Evolutionary conservation across 1,140 invertebrate genomes (phyloP), one percentile per base, ranked within the genome.

Genomic region (Drosophila neocordata): DNA sequence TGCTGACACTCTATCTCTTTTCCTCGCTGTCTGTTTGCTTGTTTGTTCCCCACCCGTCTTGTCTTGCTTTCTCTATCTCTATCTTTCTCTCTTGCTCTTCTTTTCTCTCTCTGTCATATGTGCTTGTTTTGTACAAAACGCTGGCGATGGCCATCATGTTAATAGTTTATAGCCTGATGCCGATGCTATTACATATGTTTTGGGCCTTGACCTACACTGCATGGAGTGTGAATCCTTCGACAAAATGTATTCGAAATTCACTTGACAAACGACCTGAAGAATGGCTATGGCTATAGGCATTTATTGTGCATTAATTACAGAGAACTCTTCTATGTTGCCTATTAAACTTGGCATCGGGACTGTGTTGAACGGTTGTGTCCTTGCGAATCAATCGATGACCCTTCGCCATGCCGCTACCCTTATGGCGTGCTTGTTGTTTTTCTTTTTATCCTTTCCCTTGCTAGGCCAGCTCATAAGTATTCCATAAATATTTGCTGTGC

Each of bases 401-500:
- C 51, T 6, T 4, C 27, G 0, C 4, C 27, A 31, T n/a, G n/a
- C n/a, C n/a, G 1, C 27, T 31, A 31, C 27, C 27, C 27, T 4
- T 24, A 1, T 31, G 5, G 5, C 5, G 7, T 31, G 1, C 27
- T 31, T 31, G 6, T 31, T 31, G 34, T 24, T 57, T 56, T 58
- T 41, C 18, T 20, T 37, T 31, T 56, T 64, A 64, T 52, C 69
- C 65, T 60, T n/a, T 60, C 8, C 12, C 24, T 61, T 37, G 24
- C 9, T 51, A 64, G 18, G 13, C 65, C 67, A 60, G 60, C 64
- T 56, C 48, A 66, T 73, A 73, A 85, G 71, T 63, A 79, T 84
- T 78, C 68, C 79, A 87, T 82, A 88, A 87, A 88, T 88, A 87
- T 88, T 87, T 88, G 79, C 75, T 65, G 67, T 80, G 77, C 74